Conservation (phyloP, 2,113 vertebrate species). For the Condylura cristata region DNA sequence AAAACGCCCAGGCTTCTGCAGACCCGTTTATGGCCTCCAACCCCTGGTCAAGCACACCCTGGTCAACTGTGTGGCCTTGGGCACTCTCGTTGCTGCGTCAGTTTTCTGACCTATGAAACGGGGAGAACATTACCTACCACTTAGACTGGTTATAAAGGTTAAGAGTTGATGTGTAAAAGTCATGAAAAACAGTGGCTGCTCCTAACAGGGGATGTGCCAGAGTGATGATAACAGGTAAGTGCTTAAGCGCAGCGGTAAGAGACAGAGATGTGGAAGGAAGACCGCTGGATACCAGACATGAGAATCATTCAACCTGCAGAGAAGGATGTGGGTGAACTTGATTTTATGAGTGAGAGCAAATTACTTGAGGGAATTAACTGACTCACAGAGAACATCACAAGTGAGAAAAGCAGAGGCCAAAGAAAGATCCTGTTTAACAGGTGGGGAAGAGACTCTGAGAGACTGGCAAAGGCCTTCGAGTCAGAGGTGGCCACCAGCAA, state of each 20-base stretch:
- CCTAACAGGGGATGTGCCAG: neutral
- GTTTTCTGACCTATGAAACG: neutral
- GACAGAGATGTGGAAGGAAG: neutral
- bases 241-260: too few relatives aligned
- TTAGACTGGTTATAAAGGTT: neutral
- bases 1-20: neutral
- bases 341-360: neutral
- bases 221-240: too few relatives aligned
- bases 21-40: neutral
- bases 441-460: too few relatives aligned
- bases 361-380: neutral
- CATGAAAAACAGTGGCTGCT: neutral
- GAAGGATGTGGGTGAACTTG: neutral
- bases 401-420: neutral
- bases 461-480: too few relatives aligned
- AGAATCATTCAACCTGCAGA: neutral
- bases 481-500: too few relatives aligned
- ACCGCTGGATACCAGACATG: neutral
- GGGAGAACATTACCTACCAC: neutral
- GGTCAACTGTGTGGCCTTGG: neutral
- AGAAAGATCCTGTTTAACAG: neutral
- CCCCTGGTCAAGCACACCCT: neutral
- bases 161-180: neutral
- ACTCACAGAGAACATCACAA: neutral
- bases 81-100: neutral